A percentile compares a stretch with the other conserved stretches of the same genome.
Conservation (phyloP, 1,140 invertebrate species). For the Tetragonula clypearis region DNA sequence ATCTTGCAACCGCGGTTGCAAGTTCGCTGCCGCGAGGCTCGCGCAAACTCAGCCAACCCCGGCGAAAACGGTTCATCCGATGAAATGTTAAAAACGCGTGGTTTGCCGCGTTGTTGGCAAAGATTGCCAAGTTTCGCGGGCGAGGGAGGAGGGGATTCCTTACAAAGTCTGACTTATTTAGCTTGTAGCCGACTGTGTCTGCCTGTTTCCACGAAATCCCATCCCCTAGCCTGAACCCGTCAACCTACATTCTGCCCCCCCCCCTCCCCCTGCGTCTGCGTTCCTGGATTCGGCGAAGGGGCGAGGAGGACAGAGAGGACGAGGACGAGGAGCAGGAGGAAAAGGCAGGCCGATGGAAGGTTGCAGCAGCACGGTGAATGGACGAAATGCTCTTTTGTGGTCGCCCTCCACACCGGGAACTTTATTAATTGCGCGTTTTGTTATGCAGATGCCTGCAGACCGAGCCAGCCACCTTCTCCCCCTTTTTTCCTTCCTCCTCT, state of each 20-base stretch:
- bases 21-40: too few relatives aligned
- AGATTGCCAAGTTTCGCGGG: constrained; percentile 73
- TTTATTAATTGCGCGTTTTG: constrained; percentile 82
- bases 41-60: too few relatives aligned
- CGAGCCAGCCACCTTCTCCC: constrained; percentile 64
- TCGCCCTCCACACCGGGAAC: constrained; percentile 71
- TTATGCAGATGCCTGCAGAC: constrained; percentile 79
- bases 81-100: constrained; percentile 33
- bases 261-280: not conserved
- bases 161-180: constrained; percentile 80
- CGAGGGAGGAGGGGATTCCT: constrained; percentile 64
- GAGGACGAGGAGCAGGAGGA: not conserved
- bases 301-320: too few relatives aligned
- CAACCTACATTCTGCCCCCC: constrained; percentile 36
- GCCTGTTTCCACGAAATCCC: constrained; percentile 7
- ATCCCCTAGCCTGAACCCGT: constrained; percentile 11
- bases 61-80: not conserved
- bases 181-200: constrained; percentile 56
- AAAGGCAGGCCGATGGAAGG: constrained; percentile 32
- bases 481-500: constrained; percentile 6
- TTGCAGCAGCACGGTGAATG: constrained; percentile 75
- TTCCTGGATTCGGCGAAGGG: constrained; percentile 9
- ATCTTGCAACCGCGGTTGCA: too few relatives aligned
- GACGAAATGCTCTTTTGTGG: constrained; percentile 80
- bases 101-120: constrained; percentile 43